Percentiles rank a stretch among this genome's conserved stretches.
phyloP scores from a whole-genome alignment of 2,797 vertebrate species.

The Gadopsis bispinosus region DNA sequence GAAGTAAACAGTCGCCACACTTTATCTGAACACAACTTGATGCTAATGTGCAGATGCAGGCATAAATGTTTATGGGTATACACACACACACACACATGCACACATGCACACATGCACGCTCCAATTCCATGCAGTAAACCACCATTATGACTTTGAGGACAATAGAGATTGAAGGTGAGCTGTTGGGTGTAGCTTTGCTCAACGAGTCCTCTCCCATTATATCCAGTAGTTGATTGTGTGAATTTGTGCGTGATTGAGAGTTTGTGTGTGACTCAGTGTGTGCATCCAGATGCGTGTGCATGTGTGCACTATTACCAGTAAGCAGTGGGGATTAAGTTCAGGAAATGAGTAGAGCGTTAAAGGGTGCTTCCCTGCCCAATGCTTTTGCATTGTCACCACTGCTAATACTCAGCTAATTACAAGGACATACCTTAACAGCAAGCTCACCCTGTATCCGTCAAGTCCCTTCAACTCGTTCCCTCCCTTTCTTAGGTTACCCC shows the following conservation, averaged over 20 bases:
- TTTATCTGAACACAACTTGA: constrained; percentile 57
- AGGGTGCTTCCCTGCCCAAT: constrained; percentile 78
- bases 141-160: constrained; percentile 69
- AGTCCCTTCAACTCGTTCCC: constrained; percentile 57
- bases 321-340: constrained; percentile 90
- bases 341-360: constrained; percentile 87
- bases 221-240: constrained; percentile 73
- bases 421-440: constrained; percentile 85
- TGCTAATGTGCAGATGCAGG: constrained; percentile 57
- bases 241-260: constrained; percentile 55
- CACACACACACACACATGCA: constrained; percentile 12
- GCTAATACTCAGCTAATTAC: constrained; percentile 88
- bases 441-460: constrained; percentile 75
- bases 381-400: constrained; percentile 79
- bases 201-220: constrained; percentile 61
- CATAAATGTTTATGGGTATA: constrained; percentile 14
- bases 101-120: neutral
- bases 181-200: constrained; percentile 68
- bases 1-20: constrained; percentile 63
- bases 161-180: constrained; percentile 73
- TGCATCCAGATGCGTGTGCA: constrained; percentile 57
- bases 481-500: constrained; percentile 80
- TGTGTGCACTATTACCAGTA: constrained; percentile 79
- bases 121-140: constrained; percentile 57
- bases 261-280: constrained; percentile 30